Base-by-base conservation (phyloP, 2,888 invertebrate genomes). In the Caenorhabditis doughertyi region DNA sequence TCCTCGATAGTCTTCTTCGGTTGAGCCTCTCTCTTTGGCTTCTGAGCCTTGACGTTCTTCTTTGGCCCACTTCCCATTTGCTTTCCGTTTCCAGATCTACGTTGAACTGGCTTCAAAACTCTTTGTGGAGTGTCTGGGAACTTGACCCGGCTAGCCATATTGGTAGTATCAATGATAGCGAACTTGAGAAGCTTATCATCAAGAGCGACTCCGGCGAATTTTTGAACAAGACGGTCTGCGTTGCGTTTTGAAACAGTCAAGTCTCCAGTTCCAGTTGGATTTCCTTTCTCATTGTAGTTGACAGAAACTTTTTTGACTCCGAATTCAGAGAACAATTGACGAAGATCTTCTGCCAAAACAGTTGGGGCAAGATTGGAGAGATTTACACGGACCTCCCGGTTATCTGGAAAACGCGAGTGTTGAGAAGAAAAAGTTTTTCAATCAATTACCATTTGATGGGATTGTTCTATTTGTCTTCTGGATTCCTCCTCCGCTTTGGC, bases 241-340 rank as follows among this genome's bases (percentile, higher is more conserved):
- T 84, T 62, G 39, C 72, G 58, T 64, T 79, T 84, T 16, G 67
- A 68, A 21, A 84, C 65, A 51, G 77, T 64, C 18, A 86, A 53
- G 56, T 86, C 86, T 35, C 83, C 86, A 18, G 86, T 86, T 44
- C 86, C 84, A 35, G 79, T 73, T 16, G 81, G 64, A 39, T 51
- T 53, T 9, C 84, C 84, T 29, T 56, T 39, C 58, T 86, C 86
- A 55, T 79, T 79, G 77, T 79, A 84, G 49, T 86, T 80, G 13
- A 84, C 84, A 18, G 77, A 49, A 18, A 79, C 81, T 11, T 83
- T 49, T 16, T 83, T 81, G 29, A 86, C 32, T 21, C 70, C 64
- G 74, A 79, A 84, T 1, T 60, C 60, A 1, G 23, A 68, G 71
- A 86, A 86, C 18, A 86, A 81, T 42, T 86, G 83, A 47, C 79